A percentile compares a stretch with the other conserved stretches of the same genome.
phyloP scores from a whole-genome alignment of 1,140 invertebrate genomes.

The Drosophila tani region DNA sequence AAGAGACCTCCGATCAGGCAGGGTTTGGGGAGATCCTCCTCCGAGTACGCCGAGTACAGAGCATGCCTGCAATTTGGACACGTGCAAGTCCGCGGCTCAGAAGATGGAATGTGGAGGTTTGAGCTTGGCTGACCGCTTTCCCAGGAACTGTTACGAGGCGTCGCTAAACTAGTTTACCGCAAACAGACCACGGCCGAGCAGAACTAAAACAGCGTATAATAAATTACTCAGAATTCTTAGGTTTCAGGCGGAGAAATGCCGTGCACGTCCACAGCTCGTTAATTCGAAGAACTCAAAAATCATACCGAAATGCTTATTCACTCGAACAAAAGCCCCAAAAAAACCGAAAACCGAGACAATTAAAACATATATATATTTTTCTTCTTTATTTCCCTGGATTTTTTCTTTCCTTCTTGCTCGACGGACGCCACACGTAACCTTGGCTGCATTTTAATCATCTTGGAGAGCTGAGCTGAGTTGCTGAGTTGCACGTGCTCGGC shows the following conservation, averaged over 20 bases:
- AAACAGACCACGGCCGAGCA: conserved; percentile 14
- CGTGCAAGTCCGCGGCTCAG: conserved; percentile 49
- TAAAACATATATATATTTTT: conserved; percentile 60
- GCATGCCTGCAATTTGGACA: conserved; percentile 77
- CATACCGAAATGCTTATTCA: conserved; percentile 51
- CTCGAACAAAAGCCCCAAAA: conserved; percentile 44
- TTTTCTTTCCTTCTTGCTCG: conserved; percentile 21
- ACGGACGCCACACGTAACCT: conserved; percentile 74
- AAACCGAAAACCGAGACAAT: conserved; percentile 56
- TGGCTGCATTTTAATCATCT: conserved; percentile 80
- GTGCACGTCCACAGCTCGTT: conserved; percentile 72
- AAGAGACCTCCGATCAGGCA: conserved; percentile 43
- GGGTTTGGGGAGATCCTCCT: not conserved
- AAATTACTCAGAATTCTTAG: conserved; percentile 57
- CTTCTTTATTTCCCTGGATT: conserved; percentile 4
- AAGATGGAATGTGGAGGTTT: conserved; percentile 56
- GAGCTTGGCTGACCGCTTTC: conserved; percentile 39
- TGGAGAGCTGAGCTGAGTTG: conserved; percentile 34
- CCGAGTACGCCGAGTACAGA: conserved; percentile 11
- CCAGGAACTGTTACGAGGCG: conserved; percentile 52
- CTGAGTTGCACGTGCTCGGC: conserved; percentile 70
- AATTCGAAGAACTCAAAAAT: conserved; percentile 78
- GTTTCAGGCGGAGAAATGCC: conserved; percentile 51
- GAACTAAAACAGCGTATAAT: conserved; percentile 30
- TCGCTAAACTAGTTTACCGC: conserved; percentile 73